Evolutionary conservation across 2,113 vertebrate genomes (phyloP).

Genomic region (Chelonoidis abingdonii): DNA sequence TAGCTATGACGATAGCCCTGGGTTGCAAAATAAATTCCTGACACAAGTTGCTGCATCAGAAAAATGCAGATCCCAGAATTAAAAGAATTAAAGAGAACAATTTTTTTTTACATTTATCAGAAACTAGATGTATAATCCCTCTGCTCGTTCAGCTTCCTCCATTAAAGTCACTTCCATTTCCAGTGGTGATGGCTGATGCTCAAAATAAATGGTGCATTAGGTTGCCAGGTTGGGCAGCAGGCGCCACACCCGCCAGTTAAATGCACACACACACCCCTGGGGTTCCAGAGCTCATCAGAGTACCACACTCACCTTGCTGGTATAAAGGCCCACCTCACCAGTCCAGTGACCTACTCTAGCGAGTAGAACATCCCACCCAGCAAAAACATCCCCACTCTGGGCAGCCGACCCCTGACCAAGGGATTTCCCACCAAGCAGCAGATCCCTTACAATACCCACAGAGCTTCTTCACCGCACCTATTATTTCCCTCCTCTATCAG

Average conservation of each 20-base stretch:
- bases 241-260: neutral
- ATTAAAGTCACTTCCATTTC: neutral
- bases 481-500: neutral
- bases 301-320: neutral
- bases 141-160: neutral
- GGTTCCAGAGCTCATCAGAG: neutral
- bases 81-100: neutral
- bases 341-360: neutral
- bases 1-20: conserved; percentile 44
- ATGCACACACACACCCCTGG: neutral
- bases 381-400: too few relatives aligned
- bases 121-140: neutral
- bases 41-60: conserved; percentile 12
- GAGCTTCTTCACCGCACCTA: neutral
- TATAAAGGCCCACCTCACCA: neutral
- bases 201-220: neutral
- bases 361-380: too few relatives aligned
- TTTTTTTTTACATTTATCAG: neutral
- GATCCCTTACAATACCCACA: neutral
- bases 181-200: neutral
- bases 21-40: neutral
- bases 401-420: neutral
- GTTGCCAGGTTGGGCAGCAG: neutral
- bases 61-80: conserved; percentile 2
- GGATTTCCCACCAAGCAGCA: neutral